Evolutionary conservation across 1,140 invertebrate genomes (phyloP), one percentile per base, ranked within the genome.

Genomic region (Drosophila insularis): DNA sequence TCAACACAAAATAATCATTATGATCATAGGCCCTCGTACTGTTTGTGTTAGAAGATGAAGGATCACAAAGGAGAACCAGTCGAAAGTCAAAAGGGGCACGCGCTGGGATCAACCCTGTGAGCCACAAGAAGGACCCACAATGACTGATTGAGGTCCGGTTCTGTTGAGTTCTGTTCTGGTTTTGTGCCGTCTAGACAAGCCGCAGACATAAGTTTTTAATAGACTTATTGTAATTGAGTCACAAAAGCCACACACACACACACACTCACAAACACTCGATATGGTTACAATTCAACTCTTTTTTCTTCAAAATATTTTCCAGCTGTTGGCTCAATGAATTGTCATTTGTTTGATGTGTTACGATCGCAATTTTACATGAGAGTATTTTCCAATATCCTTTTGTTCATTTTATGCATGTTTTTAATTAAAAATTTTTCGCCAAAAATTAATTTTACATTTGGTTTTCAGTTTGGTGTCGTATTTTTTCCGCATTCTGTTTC

Each of bases 161-260:
- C 32, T 8, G 8, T 35, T 35, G 7, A 10, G 32, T 35, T 35
- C 32, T 35, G 32, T 35, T 60, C 23, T 58, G 68, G 39, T 63
- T 35, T 11, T 40, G 32, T 63, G 21, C 27, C 54, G 77, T 86
- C 82, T 86, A 86, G 81, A 87, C 82, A 62, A 59, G 67, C 68
- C 74, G 63, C 82, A 87, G 81, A 86, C 62, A 65, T 27, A 71
- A 86, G 60, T 50, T 87, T 86, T 89, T 87, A 87, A 87, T 87
- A 87, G 82, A 87, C 82, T 87, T 87, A 87, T 87, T 87, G 82
- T 87, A 87, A 87, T 87, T 87, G 84, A 87, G 84, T 89, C 84
- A 89, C 82, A 89, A 87, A 82, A 89, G 84, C 80, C 82, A 89
- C 78, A 27, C 50, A 54, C 50, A 19, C 53, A 4, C 23, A 4